Evolutionary conservation across 2,888 invertebrate genomes (phyloP).

Genomic region (Cerceris rybyensis): DNA sequence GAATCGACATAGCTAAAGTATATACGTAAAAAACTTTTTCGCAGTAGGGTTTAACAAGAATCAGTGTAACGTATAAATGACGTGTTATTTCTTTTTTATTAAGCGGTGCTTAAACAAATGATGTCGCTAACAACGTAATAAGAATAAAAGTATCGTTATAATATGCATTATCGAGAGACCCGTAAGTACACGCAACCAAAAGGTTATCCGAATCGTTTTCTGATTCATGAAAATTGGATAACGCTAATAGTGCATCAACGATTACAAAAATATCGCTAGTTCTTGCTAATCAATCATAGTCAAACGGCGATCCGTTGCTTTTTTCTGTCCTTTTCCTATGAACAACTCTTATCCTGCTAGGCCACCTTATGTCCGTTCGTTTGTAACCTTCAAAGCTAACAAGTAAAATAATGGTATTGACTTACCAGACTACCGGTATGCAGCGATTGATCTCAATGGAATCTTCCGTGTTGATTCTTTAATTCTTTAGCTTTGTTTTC

Average conservation of each 20-base stretch:
- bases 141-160: slow-evolving; percentile 29
- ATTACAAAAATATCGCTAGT: background rate
- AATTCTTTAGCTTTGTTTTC: slow-evolving; percentile 31
- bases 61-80: slow-evolving; percentile 22
- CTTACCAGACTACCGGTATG: slow-evolving; percentile 50
- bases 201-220: slow-evolving; percentile 28
- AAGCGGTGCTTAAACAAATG: slow-evolving; percentile 49
- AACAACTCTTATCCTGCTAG: slow-evolving; percentile 3
- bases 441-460: slow-evolving; percentile 9
- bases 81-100: slow-evolving; percentile 44
- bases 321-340: slow-evolving; percentile 18
- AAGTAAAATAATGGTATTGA: slow-evolving; percentile 8
- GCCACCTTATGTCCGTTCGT: background rate
- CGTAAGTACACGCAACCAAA: slow-evolving; percentile 40
- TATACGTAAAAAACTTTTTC: background rate
- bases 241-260: slow-evolving; percentile 7
- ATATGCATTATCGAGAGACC: slow-evolving; percentile 22
- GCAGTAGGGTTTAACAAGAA: slow-evolving; percentile 32
- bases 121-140: slow-evolving; percentile 34
- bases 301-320: slow-evolving; percentile 41
- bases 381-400: slow-evolving; percentile 20
- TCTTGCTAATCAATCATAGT: slow-evolving; percentile 25
- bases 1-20: background rate
- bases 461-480: background rate
- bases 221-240: slow-evolving; percentile 15